Conservation (phyloP, 2,113 vertebrate species). For the Labrus mixtus region DNA sequence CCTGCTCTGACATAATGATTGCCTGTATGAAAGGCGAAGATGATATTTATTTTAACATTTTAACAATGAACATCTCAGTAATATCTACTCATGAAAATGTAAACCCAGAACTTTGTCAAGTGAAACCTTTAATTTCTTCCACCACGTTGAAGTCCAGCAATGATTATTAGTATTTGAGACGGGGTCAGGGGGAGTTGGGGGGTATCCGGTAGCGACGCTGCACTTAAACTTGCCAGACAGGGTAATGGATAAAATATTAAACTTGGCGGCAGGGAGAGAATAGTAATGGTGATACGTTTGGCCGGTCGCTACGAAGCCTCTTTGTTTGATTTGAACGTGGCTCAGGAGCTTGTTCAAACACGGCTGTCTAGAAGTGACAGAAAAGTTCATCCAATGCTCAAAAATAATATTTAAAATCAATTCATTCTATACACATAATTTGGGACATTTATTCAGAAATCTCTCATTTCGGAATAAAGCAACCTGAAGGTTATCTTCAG, state of each 20-base stretch:
- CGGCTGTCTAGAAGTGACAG: conserved; percentile 54
- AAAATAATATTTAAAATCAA: conserved; percentile 60
- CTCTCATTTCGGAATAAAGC: conserved; percentile 10
- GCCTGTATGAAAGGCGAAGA: conserved; percentile 24
- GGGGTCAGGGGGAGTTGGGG: conserved; percentile 49
- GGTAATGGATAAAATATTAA: conserved; percentile 75
- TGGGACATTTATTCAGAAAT: conserved; percentile 27
- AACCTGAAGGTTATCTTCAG: conserved; percentile 16
- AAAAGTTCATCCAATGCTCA: conserved; percentile 31
- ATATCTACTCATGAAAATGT: conserved; percentile 19
- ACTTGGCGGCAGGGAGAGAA: conserved; percentile 61
- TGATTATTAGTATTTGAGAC: conserved; percentile 60
- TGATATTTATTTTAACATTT: conserved; percentile 51
- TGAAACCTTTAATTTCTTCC: conserved; percentile 54
- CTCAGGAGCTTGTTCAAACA: conserved; percentile 68
- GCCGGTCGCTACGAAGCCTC: conserved; percentile 53
- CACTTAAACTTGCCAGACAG: conserved; percentile 72
- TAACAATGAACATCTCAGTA: conserved; percentile 42
- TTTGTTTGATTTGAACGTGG: conserved; percentile 75
- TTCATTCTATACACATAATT: conserved; percentile 34
- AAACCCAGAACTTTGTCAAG: conserved; percentile 27
- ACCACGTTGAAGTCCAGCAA: conserved; percentile 45
- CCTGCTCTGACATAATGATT: conserved; percentile 52
- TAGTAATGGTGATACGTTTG: conserved; percentile 79
- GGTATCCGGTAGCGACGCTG: conserved; percentile 61